Evolutionary conservation across 2,797 vertebrate genomes (phyloP), one percentile per base, ranked within the genome.

Genomic region (Clamator glandarius): DNA sequence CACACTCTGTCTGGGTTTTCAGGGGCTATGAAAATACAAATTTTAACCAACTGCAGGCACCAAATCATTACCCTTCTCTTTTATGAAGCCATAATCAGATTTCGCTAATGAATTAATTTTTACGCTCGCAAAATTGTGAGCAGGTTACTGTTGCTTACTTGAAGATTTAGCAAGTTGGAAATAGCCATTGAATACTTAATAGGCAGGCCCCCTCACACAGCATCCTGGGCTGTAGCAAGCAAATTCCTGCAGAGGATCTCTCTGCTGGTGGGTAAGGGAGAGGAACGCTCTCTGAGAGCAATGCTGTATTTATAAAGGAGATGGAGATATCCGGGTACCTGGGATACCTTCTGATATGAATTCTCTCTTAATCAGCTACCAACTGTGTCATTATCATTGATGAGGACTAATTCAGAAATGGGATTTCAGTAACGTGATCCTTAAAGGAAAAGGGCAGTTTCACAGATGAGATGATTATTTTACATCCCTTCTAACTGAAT

Each of bases 61-160:
- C 76, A 81, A 91, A 81, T 87, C 88, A 90, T 95, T 95, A 92
- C 67, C 80, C 55, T 92, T 95, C 89, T 93, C 48, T 73, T 96
- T 96, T 92, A 93, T 92, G 91, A 90, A 91, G 80, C 80, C 63
- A 63, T 91, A 90, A 90, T 87, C 63, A 81, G 70, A 91, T 93
- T 92, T 83, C 2, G 2, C 70, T 95, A 96, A 92, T 90, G 76
- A 95, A 96, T 90, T 94, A 55, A 78, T 86, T 96, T 93, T 94
- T 93, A 93, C 7, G 36, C 79, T 85, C 89, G 75, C 81, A 79
- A 93, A 96, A 78, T 44, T 70, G 58, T 73, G 81, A 91, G 80
- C 94, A 81, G 62, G 35, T 75, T 93, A 88, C 66, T 44, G 82
- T 16, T 79, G 90, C 85, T 91, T 93, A 73, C 77, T 92, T 86